Evolutionary conservation across 2,797 vertebrate species (phyloP).

Genomic region (Garrulus glandarius): DNA sequence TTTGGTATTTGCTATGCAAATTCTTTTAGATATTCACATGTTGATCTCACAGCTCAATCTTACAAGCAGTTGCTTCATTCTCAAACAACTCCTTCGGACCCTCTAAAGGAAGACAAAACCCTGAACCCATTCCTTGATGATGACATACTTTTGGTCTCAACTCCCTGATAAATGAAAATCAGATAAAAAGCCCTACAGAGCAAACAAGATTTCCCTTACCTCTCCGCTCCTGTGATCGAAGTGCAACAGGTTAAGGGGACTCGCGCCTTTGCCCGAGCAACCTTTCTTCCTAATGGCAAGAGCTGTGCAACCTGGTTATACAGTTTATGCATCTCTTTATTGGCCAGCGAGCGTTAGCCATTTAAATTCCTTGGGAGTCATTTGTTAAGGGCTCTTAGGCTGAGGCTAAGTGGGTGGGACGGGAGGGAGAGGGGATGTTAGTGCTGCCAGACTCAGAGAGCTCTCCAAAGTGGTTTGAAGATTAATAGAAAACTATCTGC

Average conservation of each 20-base stretch:
- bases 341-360: conserved; percentile 72
- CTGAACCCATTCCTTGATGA: not conserved
- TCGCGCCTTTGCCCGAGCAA: conserved; percentile 56
- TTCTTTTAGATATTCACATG: not conserved
- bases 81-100: not conserved
- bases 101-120: not conserved
- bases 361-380: conserved; percentile 78
- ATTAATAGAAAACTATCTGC: conserved; percentile 47
- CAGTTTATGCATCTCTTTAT: conserved; percentile 62
- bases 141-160: not conserved
- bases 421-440: conserved; percentile 49
- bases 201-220: conserved; percentile 74
- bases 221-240: conserved; percentile 48
- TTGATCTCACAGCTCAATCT: not conserved
- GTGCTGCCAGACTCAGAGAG: conserved; percentile 40
- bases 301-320: conserved; percentile 49
- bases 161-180: conserved; percentile 8
- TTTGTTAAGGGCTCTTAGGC: conserved; percentile 76
- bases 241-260: conserved; percentile 55
- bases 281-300: conserved; percentile 67
- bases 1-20: not conserved
- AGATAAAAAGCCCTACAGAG: conserved; percentile 14
- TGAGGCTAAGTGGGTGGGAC: conserved; percentile 70
- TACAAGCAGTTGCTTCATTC: not conserved
- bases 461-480: conserved; percentile 36